These are phyloP conservation scores for Gnathonemus longibarbis DNA, from an alignment of 2,113 vertebrate genomes.

Conservation along the genomic window DNA sequence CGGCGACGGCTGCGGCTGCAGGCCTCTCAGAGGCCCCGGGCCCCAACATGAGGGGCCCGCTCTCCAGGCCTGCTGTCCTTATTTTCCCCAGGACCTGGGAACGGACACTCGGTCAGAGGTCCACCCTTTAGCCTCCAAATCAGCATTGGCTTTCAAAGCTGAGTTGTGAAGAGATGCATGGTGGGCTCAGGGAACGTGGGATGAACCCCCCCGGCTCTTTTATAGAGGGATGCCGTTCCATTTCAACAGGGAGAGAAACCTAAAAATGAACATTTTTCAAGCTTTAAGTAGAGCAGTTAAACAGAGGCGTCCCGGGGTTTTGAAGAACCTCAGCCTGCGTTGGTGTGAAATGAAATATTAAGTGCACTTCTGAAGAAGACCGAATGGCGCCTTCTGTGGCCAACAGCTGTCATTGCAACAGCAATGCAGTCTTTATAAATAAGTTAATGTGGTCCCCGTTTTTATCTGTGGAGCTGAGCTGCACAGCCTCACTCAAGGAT, in stretches of 20 bases:
- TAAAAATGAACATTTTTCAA: neutral
- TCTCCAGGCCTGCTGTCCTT: neutral
- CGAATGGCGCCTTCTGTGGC: neutral
- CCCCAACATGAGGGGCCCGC: slow-evolving; percentile 36
- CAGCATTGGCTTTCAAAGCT: neutral
- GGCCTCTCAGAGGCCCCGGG: slow-evolving; percentile 41
- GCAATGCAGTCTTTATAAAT: neutral
- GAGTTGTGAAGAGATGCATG: neutral
- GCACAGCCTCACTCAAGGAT: neutral
- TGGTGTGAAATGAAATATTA: neutral
- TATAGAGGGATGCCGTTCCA: neutral
- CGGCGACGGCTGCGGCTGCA: slow-evolving; percentile 65
- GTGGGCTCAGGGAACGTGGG: neutral
- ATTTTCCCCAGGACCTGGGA: neutral
- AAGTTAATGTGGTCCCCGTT: neutral
- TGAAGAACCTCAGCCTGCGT: neutral
- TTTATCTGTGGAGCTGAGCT: neutral
- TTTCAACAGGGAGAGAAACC: neutral
- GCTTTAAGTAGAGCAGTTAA: neutral
- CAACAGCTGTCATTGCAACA: neutral
- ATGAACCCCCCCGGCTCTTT: neutral
- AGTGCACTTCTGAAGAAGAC: neutral
- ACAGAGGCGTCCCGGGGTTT: neutral
- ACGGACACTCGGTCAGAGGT: neutral
- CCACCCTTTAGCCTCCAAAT: neutral